Conservation (phyloP, 2,797 vertebrate genomes). For the Galagoides demidoff region DNA sequence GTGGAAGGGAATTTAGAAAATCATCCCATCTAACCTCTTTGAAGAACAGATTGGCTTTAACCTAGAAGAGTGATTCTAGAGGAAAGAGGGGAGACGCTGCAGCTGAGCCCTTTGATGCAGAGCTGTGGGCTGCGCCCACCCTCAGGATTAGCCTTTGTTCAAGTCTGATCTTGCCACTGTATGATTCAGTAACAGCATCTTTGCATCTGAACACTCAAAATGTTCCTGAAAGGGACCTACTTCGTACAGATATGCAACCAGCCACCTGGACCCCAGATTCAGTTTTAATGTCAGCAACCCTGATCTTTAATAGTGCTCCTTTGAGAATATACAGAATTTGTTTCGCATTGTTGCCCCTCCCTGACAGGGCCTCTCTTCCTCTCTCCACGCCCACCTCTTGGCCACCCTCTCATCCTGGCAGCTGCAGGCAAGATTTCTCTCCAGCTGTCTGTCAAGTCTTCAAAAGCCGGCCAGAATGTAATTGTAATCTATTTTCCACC, state of each 20-base stretch:
- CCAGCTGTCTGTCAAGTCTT: constrained; percentile 80
- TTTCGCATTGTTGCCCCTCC: constrained; percentile 27
- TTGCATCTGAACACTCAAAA: not conserved
- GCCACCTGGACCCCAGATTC: constrained; percentile 22
- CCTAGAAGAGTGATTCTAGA: constrained; percentile 1
- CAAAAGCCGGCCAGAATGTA: constrained; percentile 74
- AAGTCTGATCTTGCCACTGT: not conserved
- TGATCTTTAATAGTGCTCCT: constrained; percentile 16
- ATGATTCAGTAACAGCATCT: not conserved
- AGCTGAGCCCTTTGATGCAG: constrained; percentile 24
- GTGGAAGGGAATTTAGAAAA: constrained; percentile 29
- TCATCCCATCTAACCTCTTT: not conserved
- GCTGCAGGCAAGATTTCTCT: constrained; percentile 72
- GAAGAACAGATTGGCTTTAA: not conserved
- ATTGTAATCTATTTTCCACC: constrained; percentile 79
- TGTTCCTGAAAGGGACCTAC: not conserved
- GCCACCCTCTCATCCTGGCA: constrained; percentile 56
- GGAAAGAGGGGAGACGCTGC: not conserved
- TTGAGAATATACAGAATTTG: not conserved
- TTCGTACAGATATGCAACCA: not conserved
- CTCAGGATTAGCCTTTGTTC: not conserved
- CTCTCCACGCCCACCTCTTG: constrained; percentile 42
- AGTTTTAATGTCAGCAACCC: constrained; percentile 12
- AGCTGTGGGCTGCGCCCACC: not conserved
- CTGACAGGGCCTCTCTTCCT: constrained; percentile 49